Evolutionary conservation across 2,888 invertebrate genomes (phyloP), one percentile per base, ranked within the genome.

Genomic region (Leptinotarsa juncta): DNA sequence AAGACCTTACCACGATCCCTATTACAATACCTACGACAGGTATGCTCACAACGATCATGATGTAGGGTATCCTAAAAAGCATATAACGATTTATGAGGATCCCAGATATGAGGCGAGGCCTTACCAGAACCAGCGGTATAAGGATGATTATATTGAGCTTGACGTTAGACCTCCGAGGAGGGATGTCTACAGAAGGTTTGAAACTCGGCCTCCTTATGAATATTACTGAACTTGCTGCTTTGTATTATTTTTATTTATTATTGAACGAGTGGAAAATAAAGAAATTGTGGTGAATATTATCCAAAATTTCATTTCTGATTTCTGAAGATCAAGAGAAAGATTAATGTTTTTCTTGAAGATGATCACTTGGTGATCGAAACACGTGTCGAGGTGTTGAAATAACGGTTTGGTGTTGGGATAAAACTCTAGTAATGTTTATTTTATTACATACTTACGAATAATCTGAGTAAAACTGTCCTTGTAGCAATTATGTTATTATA

Each of bases 61-160:
- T 50, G 57, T 55, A 7, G 65, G 20, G 7, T 60, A 70, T 67
- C 72, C 74, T 0, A 83, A 82, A 70, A 83, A 82, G 75, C 85
- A 84, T 15, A 87, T 88, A 51, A 87, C 87, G 0, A 82, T 88
- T 71, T 88, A 87, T 74, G 88, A 88, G 81, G 88, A 88, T 80
- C 88, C 88, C 10, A 72, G 79, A 42, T 79, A 79, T 23, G 71
- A 73, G 16, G 67, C 65, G 23, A 53, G 71, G 20, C 71, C 67
- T 7, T 65, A 74, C 55, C 42, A 65, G 16, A 65, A 72, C 18
- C 53, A 67, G 50, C 74, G 77, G 0, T 82, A 83, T 62, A 78
- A 72, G 12, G 81, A 78, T 62, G 84, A 84, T 78, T 83, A 82
- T 72, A 76, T 84, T 15, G 81, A 84, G 55, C 60, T 85, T 14